Evolutionary conservation across 2,797 vertebrate species (phyloP).

Genomic region (Tokudaia muenninki): DNA sequence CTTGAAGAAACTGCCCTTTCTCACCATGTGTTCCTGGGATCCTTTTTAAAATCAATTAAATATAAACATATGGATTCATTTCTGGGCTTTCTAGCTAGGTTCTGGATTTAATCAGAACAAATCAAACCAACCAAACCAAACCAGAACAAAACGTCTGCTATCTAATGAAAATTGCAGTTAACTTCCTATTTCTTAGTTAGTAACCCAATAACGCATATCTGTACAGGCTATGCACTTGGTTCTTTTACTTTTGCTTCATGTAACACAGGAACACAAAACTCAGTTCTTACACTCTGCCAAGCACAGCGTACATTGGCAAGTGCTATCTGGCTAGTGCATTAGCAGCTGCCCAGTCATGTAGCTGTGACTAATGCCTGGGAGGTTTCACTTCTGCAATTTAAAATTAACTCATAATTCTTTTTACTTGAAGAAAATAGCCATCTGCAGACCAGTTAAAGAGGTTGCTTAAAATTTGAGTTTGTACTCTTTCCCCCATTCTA

Average conservation of each 20-base stretch:
- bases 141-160: background rate
- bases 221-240: background rate
- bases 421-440: background rate
- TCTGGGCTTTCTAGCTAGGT: background rate
- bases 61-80: background rate
- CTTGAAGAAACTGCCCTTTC: background rate
- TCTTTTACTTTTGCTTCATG: background rate
- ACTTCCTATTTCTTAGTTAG: background rate
- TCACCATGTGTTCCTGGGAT: background rate
- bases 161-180: background rate
- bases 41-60: background rate
- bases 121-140: background rate
- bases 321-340: fast-evolving
- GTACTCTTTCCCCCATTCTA: background rate
- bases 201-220: background rate
- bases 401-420: conserved; percentile 18
- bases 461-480: background rate
- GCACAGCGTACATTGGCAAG: fast-evolving
- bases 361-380: background rate
- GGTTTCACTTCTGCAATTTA: background rate
- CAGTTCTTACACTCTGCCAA: background rate
- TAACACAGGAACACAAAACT: background rate
- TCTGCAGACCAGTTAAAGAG: background rate
- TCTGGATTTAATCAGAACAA: background rate
- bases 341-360: background rate